These are phyloP conservation scores for Cetoscarus ocellatus DNA, from an alignment of 2,797 vertebrate genomes.

Conservation along the genomic window DNA sequence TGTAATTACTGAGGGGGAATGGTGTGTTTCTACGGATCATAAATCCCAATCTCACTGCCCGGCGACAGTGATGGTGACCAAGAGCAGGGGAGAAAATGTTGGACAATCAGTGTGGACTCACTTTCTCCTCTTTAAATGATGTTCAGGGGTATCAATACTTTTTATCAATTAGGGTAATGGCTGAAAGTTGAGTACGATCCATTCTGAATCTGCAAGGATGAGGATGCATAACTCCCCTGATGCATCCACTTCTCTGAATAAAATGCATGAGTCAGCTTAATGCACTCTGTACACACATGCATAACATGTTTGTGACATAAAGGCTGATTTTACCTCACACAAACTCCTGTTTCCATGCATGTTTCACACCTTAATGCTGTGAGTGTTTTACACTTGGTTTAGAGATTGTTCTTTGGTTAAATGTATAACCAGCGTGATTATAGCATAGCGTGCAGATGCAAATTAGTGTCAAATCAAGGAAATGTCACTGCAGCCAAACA, in stretches of 20 bases:
- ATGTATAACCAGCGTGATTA: constrained; percentile 20
- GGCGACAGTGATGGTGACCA: constrained; percentile 35
- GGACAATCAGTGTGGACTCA: constrained; percentile 17
- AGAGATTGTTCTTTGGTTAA: constrained; percentile 11
- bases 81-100: constrained; percentile 17
- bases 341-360: background rate
- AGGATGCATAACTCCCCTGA: background rate
- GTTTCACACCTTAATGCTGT: background rate
- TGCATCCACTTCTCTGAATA: background rate
- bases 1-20: constrained; percentile 68
- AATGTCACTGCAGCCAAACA: background rate
- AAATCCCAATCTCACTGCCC: constrained; percentile 52
- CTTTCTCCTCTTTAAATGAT: constrained; percentile 25
- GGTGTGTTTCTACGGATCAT: constrained; percentile 54
- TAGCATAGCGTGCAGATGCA: background rate
- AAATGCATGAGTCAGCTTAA: constrained; percentile 18
- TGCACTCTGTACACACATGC: background rate
- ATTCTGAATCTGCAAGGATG: too few species aligned
- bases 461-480: constrained; percentile 27
- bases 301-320: background rate
- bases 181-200: background rate
- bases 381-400: constrained; percentile 13
- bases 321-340: constrained; percentile 7
- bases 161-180: background rate
- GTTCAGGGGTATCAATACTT: background rate